phyloP scores from a whole-genome alignment of 2,888 invertebrate genomes.

The Meiosimyza decipiens region DNA sequence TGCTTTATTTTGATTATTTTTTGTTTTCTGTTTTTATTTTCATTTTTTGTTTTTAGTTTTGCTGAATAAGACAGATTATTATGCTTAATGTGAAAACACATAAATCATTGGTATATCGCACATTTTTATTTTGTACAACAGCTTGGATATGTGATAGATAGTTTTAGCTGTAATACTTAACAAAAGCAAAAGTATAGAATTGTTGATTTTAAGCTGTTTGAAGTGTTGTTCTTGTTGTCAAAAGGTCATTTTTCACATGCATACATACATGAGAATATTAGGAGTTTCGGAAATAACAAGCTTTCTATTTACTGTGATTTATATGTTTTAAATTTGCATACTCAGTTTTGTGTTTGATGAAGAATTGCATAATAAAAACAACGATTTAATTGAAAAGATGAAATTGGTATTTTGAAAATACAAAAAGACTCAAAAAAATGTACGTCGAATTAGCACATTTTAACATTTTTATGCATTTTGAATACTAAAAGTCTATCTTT shows the following conservation, averaged over 20 bases:
- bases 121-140: too few species aligned
- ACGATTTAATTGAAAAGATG: not conserved
- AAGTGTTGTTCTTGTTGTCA: not conserved
- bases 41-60: constrained; percentile 3
- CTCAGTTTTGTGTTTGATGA: too few species aligned
- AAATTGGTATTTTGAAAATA: too few species aligned
- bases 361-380: too few species aligned
- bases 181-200: not conserved
- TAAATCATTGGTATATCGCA: constrained; percentile 39
- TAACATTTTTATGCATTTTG: too few species aligned
- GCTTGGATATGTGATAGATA: too few species aligned
- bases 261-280: not conserved
- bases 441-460: too few species aligned
- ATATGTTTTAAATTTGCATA: too few species aligned
- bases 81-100: constrained; percentile 32
- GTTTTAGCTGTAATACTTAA: not conserved
- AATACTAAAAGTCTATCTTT: too few species aligned
- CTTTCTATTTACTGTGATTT: too few species aligned
- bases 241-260: constrained; percentile 34
- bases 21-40: constrained; percentile 9
- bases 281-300: not conserved
- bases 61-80: constrained; percentile 41
- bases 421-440: not conserved
- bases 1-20: not conserved
- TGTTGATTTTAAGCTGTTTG: not conserved